Evolutionary conservation across 2,113 vertebrate species (phyloP), one percentile per base, ranked within the genome.

Genomic region (Forbesichthys papilliferus): DNA sequence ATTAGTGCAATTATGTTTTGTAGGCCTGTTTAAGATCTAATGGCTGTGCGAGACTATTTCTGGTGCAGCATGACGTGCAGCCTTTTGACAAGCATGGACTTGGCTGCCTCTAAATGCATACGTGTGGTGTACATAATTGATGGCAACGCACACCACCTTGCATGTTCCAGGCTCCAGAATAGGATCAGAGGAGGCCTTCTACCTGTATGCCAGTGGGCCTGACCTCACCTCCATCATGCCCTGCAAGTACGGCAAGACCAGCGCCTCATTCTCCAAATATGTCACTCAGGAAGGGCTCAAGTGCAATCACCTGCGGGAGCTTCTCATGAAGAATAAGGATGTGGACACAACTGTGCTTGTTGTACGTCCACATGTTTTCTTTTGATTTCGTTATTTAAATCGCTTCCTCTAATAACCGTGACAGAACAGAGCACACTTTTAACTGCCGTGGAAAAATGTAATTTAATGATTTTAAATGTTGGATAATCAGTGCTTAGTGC

Each of bases 161-260:
- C 27, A 0, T 75, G 69, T 73, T 88, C 74, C 74, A 96, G 98
- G 97, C 83, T 93, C 96, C 72, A 94, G 93, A 78, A 93, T 99
- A 71, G 94, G 93, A 70, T 87, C 94, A 0, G 95, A 95, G 62
- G 97, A 98, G 81, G 98, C 96, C 16, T 95, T 98, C 87, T 94
- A 96, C 83, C 90, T 99, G 0, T 98, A 95, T 60, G 87, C 94
- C 0, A 93, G 94, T 73, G 98, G 98, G 6, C 97, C 98, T 5
- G 95, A 98, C 84, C 93, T 96, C 47, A 95, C 94, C 1, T 98
- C 96, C 3, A 78, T 99, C 75, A 98, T 99, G 95, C 96, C 96
- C 9, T 99, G 97, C 86, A 99, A 96, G 91, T 95, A 98, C 46
- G 96, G 96, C 67, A 94, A 94, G 81, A 87, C 92, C 13, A 49